phyloP scores from a whole-genome alignment of 2,797 vertebrate species.

The Geotrypetes seraphini region DNA sequence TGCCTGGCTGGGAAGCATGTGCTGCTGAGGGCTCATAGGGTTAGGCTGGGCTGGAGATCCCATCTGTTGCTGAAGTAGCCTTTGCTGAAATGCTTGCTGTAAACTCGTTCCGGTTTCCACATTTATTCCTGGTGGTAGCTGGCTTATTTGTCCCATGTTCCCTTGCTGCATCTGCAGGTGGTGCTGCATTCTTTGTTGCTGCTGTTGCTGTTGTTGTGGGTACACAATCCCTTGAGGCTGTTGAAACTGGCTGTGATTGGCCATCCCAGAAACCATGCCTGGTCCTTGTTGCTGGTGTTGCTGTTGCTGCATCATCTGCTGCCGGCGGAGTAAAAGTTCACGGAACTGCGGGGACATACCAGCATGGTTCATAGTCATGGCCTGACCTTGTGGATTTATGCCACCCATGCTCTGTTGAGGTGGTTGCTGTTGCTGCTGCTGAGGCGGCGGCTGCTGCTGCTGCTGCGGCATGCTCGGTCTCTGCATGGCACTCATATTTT shows the following conservation, averaged over 20 bases:
- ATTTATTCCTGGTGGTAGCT: constrained; percentile 64
- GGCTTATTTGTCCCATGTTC: constrained; percentile 68
- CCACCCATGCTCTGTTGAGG: constrained; percentile 58
- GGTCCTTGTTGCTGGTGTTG: constrained; percentile 69
- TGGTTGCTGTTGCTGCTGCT: constrained; percentile 6
- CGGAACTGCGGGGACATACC: constrained; percentile 75
- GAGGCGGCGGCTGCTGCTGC: constrained; percentile 42
- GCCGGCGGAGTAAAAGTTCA: constrained; percentile 73
- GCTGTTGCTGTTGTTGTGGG: constrained; percentile 63
- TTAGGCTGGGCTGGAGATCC: constrained; percentile 78
- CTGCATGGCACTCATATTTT: constrained; percentile 59
- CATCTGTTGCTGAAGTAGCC: constrained; percentile 83
- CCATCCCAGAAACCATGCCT: constrained; percentile 54
- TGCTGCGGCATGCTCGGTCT: constrained; percentile 51
- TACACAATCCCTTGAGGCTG: constrained; percentile 65
- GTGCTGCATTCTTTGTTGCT: constrained; percentile 69
- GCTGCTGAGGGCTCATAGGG: constrained; percentile 86
- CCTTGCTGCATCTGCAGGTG: constrained; percentile 70
- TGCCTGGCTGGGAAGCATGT: constrained; percentile 66
- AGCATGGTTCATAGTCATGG: constrained; percentile 72
- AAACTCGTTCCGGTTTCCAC: constrained; percentile 55
- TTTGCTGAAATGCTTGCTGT: constrained; percentile 79
- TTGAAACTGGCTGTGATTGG: constrained; percentile 77
- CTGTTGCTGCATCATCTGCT: constrained; percentile 71
- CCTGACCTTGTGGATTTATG: constrained; percentile 66